Percentiles rank a stretch among this genome's conserved stretches.
phyloP scores from a whole-genome alignment of 2,888 invertebrate species.

The Lacanobia oleracea region DNA sequence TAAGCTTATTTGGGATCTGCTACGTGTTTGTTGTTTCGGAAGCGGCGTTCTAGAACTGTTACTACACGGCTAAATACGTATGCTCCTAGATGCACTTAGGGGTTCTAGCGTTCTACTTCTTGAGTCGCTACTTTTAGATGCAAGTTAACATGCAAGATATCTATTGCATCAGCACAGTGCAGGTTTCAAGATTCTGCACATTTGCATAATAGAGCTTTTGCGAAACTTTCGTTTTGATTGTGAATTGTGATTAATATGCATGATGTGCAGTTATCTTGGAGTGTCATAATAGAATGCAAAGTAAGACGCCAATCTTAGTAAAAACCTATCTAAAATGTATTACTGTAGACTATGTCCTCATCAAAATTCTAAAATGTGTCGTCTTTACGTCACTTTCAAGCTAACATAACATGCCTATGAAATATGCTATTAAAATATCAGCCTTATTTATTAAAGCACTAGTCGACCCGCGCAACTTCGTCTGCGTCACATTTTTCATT shows the following conservation, averaged over 20 bases:
- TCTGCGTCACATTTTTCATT: too few relatives aligned
- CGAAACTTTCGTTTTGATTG: slow-evolving; percentile 27
- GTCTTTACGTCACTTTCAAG: neutral
- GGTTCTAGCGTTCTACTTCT: neutral
- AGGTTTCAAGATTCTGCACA: slow-evolving; percentile 1
- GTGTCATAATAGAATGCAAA: slow-evolving; percentile 10
- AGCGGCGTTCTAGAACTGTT: slow-evolving; percentile 18
- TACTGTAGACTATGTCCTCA: neutral
- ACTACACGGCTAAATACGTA: slow-evolving; percentile 8
- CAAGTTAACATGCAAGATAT: slow-evolving; percentile 1
- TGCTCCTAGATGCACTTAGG: slow-evolving; percentile 12
- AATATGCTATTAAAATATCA: too few relatives aligned
- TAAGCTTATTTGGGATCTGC: slow-evolving; percentile 56
- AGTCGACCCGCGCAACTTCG: too few relatives aligned
- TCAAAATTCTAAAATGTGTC: neutral
- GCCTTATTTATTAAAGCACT: too few relatives aligned
- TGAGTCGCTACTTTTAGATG: neutral
- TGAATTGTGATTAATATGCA: slow-evolving; percentile 35
- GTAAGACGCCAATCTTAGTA: neutral
- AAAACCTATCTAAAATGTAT: too few relatives aligned
- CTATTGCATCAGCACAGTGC: slow-evolving; percentile 2
- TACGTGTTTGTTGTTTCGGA: slow-evolving; percentile 53
- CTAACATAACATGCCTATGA: neutral
- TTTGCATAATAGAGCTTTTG: slow-evolving; percentile 42
- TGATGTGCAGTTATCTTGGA: slow-evolving; percentile 30